These are phyloP conservation scores for Julus scanicus DNA, from an alignment of 2,888 invertebrate genomes.

Conservation along the genomic window DNA sequence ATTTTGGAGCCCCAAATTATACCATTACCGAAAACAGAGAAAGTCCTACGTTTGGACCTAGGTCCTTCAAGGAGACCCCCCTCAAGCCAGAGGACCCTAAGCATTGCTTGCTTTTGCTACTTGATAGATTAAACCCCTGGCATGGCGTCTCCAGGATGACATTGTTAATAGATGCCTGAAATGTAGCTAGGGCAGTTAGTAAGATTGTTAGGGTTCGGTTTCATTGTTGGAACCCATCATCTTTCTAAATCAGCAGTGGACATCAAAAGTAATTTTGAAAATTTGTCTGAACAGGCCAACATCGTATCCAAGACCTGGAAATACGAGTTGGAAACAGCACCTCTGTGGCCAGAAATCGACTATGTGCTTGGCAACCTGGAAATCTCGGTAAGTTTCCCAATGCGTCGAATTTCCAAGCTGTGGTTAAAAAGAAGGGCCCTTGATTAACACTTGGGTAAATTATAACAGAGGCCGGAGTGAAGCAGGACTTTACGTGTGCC, in stretches of 20 bases:
- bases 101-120: too few species aligned
- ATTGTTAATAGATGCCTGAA: too few species aligned
- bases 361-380: conserved; percentile 94
- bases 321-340: conserved; percentile 79
- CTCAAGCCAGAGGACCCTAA: too few species aligned
- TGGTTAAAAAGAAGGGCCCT: background rate
- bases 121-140: too few species aligned
- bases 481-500: conserved; percentile 89
- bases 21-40: too few species aligned
- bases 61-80: too few species aligned
- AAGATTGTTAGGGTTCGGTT: background rate
- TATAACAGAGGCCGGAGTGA: conserved; percentile 82
- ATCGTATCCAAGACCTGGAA: conserved; percentile 88
- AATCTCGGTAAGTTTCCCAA: conserved; percentile 69
- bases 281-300: conserved; percentile 74
- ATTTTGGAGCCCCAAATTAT: too few species aligned
- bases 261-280: conserved; percentile 53
- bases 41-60: too few species aligned
- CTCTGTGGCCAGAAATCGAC: conserved; percentile 85
- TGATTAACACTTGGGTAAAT: background rate
- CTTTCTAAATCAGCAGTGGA: conserved; percentile 41
- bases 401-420: background rate
- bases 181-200: too few species aligned
- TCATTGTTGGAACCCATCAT: background rate
- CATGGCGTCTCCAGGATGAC: too few species aligned